These are phyloP conservation scores for Echinops telfairi DNA, from an alignment of 2,113 vertebrate species.

Conservation along the genomic window DNA sequence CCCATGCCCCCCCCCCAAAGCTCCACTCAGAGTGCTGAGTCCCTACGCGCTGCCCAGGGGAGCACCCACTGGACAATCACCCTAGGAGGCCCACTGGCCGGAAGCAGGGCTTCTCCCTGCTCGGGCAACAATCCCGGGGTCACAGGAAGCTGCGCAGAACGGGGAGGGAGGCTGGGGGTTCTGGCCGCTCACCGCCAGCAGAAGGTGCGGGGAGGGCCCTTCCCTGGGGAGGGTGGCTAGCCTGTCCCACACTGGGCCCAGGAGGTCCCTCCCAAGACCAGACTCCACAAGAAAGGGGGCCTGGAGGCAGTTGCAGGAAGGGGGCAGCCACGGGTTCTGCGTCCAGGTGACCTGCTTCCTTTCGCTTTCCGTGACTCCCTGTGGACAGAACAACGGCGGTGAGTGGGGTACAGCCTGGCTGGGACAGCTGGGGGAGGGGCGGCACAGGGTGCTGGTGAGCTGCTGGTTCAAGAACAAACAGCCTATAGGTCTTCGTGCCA, in stretches of 20 bases:
- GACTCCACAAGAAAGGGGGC: background rate
- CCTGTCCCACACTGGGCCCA: background rate
- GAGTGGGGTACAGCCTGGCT: background rate
- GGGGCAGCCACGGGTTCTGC: background rate
- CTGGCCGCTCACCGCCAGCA: fast-evolving
- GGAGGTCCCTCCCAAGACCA: background rate
- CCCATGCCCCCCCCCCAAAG: no score
- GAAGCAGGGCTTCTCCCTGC: constrained; percentile 53
- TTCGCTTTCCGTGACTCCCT: background rate
- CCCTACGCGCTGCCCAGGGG: no score
- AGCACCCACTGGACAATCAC: no score
- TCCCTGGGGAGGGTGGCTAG: no score
- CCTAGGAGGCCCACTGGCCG: background rate
- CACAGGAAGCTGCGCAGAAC: background rate
- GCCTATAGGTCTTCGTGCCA: no score
- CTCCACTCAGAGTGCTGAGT: background rate
- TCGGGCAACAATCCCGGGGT: constrained; percentile 3
- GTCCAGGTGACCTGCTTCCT: fast-evolving
- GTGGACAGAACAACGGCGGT: background rate
- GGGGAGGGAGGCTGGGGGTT: no score
- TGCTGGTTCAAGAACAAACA: no score
- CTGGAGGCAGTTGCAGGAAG: no score
- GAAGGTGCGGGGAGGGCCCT: background rate
- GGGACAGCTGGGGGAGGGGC: background rate
- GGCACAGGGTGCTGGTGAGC: no score